Conservation (phyloP, 2,888 invertebrate genomes). For the Dendrolimus pini region DNA sequence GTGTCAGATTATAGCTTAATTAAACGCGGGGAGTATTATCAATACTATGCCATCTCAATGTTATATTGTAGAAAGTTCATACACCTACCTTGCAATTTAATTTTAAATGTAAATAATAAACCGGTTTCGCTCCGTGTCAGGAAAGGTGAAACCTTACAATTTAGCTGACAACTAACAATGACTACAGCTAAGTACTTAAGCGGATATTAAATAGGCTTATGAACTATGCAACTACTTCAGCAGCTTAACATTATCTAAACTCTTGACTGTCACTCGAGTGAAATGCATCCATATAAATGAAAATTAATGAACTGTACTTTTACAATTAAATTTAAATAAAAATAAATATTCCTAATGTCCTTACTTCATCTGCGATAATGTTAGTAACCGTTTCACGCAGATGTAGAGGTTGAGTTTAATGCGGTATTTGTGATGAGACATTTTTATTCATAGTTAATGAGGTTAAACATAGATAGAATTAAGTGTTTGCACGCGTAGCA, state of each 20-base stretch:
- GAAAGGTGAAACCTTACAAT: neutral
- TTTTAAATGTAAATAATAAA: neutral
- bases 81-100: neutral
- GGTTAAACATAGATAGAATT: too few relatives aligned
- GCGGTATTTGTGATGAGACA: too few relatives aligned
- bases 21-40: too few relatives aligned
- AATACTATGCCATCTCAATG: neutral
- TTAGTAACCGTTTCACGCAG: too few relatives aligned
- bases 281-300: neutral
- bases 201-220: neutral
- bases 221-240: neutral
- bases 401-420: too few relatives aligned
- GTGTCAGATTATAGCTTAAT: too few relatives aligned
- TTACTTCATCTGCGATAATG: too few relatives aligned
- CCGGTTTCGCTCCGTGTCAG: neutral
- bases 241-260: neutral
- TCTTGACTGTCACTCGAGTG: neutral
- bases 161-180: neutral
- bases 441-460: too few relatives aligned
- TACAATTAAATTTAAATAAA: neutral
- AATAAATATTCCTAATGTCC: neutral
- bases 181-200: neutral
- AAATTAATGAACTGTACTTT: neutral
- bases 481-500: too few relatives aligned
- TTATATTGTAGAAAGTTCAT: neutral